phyloP scores from a whole-genome alignment of 2,888 invertebrate genomes.

The Mythimna pallens region DNA sequence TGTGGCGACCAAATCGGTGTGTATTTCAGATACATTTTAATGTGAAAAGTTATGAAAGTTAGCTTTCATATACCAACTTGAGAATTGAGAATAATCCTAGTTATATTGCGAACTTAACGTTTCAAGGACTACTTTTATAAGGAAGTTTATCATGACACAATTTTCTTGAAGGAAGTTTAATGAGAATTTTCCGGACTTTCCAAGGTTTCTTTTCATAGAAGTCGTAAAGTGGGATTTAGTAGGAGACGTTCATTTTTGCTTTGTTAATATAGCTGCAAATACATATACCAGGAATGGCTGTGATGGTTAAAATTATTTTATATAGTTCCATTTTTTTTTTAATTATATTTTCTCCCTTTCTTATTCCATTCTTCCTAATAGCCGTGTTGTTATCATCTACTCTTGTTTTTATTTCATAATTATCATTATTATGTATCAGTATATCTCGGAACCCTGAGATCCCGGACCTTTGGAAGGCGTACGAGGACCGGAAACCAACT shows the following conservation, averaged over 20 bases:
- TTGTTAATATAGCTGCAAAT: background rate
- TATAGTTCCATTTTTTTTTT: background rate
- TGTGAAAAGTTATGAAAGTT: constrained; percentile 35
- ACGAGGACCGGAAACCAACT: too few species aligned
- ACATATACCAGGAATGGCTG: background rate
- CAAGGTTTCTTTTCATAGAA: constrained; percentile 17
- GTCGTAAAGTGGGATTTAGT: constrained; percentile 9
- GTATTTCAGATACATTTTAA: constrained; percentile 29
- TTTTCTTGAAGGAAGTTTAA: constrained; percentile 26
- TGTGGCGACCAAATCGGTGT: background rate
- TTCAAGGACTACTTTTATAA: constrained; percentile 8
- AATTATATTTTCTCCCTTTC: too few species aligned
- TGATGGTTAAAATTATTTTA: background rate
- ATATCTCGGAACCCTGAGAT: too few species aligned
- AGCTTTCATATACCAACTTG: constrained; percentile 10
- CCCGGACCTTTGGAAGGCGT: too few species aligned
- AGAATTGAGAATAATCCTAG: constrained; percentile 22
- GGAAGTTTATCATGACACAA: constrained; percentile 30
- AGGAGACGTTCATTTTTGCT: background rate
- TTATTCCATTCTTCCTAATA: background rate
- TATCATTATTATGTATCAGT: too few species aligned
- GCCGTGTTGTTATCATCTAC: background rate
- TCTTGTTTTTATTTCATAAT: background rate
- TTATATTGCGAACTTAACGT: constrained; percentile 19
- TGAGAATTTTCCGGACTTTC: constrained; percentile 10